Evolutionary conservation across 2,113 vertebrate species (phyloP).

Genomic region (Psittacula cyanocephala): DNA sequence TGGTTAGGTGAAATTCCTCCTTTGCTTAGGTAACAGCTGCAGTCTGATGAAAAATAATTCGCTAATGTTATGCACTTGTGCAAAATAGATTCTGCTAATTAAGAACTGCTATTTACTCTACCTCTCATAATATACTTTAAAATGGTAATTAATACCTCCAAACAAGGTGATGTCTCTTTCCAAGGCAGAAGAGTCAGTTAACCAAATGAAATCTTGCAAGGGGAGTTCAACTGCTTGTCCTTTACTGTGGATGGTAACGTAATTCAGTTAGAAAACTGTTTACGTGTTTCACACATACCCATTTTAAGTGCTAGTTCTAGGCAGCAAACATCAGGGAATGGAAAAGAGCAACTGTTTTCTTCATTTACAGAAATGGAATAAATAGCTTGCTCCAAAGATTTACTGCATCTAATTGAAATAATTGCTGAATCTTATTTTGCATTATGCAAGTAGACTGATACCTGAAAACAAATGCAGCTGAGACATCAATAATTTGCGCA

Average conservation of each 20-base stretch:
- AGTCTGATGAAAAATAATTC: slow-evolving; percentile 1
- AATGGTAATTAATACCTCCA: slow-evolving; percentile 39
- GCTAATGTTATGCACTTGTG: slow-evolving; percentile 10
- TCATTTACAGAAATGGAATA: slow-evolving; percentile 55
- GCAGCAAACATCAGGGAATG: slow-evolving; percentile 52
- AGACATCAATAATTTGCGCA: slow-evolving; percentile 44
- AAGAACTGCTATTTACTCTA: slow-evolving; percentile 40
- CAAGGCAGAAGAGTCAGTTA: slow-evolving; percentile 29
- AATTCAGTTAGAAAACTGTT: slow-evolving; percentile 51
- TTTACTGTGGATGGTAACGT: slow-evolving; percentile 36
- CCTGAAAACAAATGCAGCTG: slow-evolving; percentile 53
- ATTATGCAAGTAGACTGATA: slow-evolving; percentile 17
- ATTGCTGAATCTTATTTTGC: slow-evolving; percentile 48
- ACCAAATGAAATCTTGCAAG: slow-evolving; percentile 46
- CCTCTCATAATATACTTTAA: slow-evolving; percentile 43
- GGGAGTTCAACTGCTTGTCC: slow-evolving; percentile 48
- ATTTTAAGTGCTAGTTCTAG: slow-evolving; percentile 44
- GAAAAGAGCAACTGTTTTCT: slow-evolving; percentile 56
- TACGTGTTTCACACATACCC: neutral
- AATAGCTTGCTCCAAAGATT: slow-evolving; percentile 30
- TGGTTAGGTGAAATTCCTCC: slow-evolving; percentile 46
- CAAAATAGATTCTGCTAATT: slow-evolving; percentile 56
- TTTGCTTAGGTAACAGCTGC: slow-evolving; percentile 64
- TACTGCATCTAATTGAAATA: slow-evolving; percentile 54
- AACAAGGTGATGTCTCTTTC: slow-evolving; percentile 52